Evolutionary conservation across 64 coral and sea anemone species (phyloP).

Genomic region (Montipora sp.): DNA sequence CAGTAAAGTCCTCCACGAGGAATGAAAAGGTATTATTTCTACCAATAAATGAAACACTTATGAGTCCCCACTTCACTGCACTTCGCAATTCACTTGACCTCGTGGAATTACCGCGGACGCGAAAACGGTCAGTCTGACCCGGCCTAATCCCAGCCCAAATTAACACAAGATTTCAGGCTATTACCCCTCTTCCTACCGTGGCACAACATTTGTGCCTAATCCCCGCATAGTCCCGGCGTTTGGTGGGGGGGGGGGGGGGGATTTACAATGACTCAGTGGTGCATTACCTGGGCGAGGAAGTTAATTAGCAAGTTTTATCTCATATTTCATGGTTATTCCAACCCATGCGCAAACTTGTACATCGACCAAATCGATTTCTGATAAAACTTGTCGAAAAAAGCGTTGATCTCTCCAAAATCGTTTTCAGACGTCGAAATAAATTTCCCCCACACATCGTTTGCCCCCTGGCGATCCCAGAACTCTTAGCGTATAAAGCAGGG

Average conservation of each 20-base stretch:
- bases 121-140: background rate
- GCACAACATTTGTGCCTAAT: background rate
- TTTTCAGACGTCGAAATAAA: too few species aligned
- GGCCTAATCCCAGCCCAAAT: background rate
- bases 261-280: background rate
- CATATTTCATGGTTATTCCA: too few species aligned
- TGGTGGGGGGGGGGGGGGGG: background rate
- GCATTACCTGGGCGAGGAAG: too few species aligned
- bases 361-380: too few species aligned
- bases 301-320: too few species aligned
- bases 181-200: background rate
- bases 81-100: background rate
- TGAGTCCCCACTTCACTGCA: background rate
- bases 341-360: too few species aligned
- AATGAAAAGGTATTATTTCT: conserved; percentile 4
- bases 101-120: background rate
- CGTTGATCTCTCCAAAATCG: too few species aligned
- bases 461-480: too few species aligned
- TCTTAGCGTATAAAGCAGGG: too few species aligned
- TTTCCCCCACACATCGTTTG: too few species aligned
- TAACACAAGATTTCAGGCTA: background rate
- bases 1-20: background rate
- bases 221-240: background rate
- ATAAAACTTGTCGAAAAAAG: too few species aligned
- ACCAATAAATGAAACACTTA: background rate